Conservation (phyloP, 2,113 vertebrate genomes). For the Erythrocercus mccallii region DNA sequence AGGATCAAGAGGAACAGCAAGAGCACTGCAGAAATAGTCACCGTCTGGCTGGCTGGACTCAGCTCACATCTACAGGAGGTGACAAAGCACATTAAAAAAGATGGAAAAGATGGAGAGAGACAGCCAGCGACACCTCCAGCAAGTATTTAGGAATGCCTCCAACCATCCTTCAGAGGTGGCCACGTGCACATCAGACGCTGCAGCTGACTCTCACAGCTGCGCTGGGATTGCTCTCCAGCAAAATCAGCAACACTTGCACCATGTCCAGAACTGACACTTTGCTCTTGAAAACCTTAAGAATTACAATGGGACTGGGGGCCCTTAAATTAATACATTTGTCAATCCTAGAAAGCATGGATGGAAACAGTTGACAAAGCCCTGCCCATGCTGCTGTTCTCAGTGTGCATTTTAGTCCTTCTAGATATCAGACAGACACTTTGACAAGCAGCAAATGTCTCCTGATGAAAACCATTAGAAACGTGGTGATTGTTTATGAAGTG, state of each 20-base stretch:
- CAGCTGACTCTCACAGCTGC: neutral
- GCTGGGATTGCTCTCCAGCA: neutral
- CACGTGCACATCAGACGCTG: rapidly evolving
- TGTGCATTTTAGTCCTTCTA: neutral
- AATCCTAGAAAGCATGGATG: neutral
- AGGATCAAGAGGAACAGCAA: neutral
- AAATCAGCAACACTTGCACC: neutral
- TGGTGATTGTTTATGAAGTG: neutral
- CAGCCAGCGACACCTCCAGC: neutral
- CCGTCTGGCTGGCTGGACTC: neutral
- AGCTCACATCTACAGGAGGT: neutral
- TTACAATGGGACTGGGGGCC: neutral
- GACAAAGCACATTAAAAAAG: neutral
- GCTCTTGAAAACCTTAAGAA: neutral
- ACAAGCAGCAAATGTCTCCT: neutral
- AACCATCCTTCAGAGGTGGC: neutral
- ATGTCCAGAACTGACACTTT: neutral
- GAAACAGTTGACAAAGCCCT: neutral
- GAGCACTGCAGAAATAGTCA: neutral
- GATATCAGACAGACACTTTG: neutral
- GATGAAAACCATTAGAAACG: neutral
- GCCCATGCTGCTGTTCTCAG: neutral
- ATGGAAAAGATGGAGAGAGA: neutral
- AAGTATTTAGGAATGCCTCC: neutral
- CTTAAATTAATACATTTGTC: neutral